A percentile compares a stretch with the other conserved stretches of the same genome.
Evolutionary conservation across 2,113 vertebrate species (phyloP).

Genomic region (Probosciger aterrimus): DNA sequence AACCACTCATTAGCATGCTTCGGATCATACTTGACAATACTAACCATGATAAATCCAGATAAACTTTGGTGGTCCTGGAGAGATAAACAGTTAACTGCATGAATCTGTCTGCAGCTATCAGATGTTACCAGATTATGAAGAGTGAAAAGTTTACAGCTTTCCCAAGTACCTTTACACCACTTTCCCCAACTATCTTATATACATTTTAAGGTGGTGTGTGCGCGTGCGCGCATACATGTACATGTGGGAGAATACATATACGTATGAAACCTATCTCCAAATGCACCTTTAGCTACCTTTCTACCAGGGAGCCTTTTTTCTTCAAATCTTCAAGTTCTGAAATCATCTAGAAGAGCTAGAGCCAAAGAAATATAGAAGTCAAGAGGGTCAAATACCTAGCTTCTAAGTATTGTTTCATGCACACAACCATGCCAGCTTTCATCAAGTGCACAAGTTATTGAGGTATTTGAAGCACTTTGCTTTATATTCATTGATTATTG

Average conservation of each 20-base stretch:
- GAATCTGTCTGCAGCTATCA: not conserved
- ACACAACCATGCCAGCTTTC: not conserved
- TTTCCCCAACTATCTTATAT: not conserved
- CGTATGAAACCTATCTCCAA: not conserved
- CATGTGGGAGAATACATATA: rapidly evolving
- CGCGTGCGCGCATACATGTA: rapidly evolving
- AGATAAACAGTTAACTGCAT: not conserved
- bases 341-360: not conserved
- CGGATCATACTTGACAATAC: not conserved
- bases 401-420: not conserved
- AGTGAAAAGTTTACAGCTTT: not conserved
- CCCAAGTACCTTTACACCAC: not conserved
- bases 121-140: not conserved
- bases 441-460: not conserved
- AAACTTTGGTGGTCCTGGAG: not conserved
- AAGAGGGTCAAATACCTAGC: not conserved
- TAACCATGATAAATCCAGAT: not conserved
- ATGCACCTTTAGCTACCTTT: not conserved
- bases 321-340: not conserved
- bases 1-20: not conserved
- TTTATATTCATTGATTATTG: not conserved
- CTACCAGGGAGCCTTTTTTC: not conserved
- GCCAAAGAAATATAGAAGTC: not conserved
- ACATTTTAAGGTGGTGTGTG: not conserved
- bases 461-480: not conserved